Conservation (phyloP, 2,113 vertebrate genomes). For the Maccullochella peelii region DNA sequence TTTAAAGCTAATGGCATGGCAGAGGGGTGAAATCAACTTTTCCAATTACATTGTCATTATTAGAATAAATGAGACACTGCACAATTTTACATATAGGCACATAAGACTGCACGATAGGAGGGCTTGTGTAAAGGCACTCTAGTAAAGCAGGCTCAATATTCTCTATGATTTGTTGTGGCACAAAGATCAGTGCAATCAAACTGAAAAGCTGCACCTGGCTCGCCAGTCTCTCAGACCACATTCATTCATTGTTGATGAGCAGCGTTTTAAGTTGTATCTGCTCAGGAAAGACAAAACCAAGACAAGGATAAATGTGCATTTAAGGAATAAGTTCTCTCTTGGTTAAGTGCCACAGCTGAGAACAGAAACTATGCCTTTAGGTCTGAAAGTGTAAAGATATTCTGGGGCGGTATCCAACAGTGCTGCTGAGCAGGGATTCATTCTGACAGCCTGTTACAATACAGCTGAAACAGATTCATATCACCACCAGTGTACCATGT, state of each 20-base stretch:
- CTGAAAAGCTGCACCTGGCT: constrained; percentile 22
- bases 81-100: not conserved
- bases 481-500: not conserved
- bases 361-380: constrained; percentile 15
- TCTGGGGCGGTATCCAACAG: not conserved
- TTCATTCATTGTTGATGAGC: constrained; percentile 58
- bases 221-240: constrained; percentile 14
- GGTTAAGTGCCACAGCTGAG: constrained; percentile 25
- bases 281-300: constrained; percentile 42
- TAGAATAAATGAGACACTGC: not conserved
- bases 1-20: not conserved
- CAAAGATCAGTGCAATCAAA: constrained; percentile 31
- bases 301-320: constrained; percentile 15
- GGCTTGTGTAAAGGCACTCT: not conserved
- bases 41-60: constrained; percentile 6
- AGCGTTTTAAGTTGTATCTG: constrained; percentile 35
- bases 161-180: constrained; percentile 33
- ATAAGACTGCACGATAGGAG: not conserved
- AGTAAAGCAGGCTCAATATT: not conserved
- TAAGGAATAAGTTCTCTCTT: constrained; percentile 21
- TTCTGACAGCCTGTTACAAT: constrained; percentile 16
- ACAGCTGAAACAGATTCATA: not conserved
- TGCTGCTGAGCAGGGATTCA: constrained; percentile 22
- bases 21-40: constrained; percentile 16
- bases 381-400: constrained; percentile 36